Evolutionary conservation across 2,888 invertebrate genomes (phyloP).

Genomic region (Chrysolina haemoptera): DNA sequence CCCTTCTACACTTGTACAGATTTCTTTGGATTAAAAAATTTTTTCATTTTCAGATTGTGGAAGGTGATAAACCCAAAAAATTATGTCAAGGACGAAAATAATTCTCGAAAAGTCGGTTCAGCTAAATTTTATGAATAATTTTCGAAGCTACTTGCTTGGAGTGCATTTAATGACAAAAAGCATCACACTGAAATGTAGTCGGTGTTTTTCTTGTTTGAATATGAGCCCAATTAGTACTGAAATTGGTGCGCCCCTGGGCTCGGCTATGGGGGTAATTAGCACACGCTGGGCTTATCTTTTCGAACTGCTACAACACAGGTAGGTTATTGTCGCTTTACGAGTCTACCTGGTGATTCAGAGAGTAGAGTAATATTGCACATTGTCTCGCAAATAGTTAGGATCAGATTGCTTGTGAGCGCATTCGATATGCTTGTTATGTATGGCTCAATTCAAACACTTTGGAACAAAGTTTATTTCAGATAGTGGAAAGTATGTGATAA

Average conservation of each 20-base stretch:
- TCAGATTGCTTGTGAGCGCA: slow-evolving; percentile 25
- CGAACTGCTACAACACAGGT: slow-evolving; percentile 39
- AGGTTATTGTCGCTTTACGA: slow-evolving; percentile 46
- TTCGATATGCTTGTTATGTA: neutral
- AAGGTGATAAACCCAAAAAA: too few relatives aligned
- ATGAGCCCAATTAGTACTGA: neutral
- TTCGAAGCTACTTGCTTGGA: too few relatives aligned
- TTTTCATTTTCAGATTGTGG: too few relatives aligned
- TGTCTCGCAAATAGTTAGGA: slow-evolving; percentile 23
- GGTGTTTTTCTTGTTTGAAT: neutral
- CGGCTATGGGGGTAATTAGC: slow-evolving; percentile 54
- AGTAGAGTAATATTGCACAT: slow-evolving; percentile 45
- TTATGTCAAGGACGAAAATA: too few relatives aligned
- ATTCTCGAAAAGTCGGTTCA: too few relatives aligned
- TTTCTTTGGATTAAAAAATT: too few relatives aligned
- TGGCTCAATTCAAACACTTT: neutral
- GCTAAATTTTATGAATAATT: too few relatives aligned
- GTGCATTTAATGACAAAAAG: too few relatives aligned
- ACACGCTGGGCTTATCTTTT: slow-evolving; percentile 55
- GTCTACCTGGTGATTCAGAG: slow-evolving; percentile 42
- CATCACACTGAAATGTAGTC: too few relatives aligned
- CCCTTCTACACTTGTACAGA: too few relatives aligned
- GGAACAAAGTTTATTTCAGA: neutral
- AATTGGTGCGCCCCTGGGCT: slow-evolving; percentile 15
- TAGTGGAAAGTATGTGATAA: neutral